These are phyloP conservation scores for Arenaria interpres DNA, from an alignment of 2,113 vertebrate genomes.

Conservation along the genomic window DNA sequence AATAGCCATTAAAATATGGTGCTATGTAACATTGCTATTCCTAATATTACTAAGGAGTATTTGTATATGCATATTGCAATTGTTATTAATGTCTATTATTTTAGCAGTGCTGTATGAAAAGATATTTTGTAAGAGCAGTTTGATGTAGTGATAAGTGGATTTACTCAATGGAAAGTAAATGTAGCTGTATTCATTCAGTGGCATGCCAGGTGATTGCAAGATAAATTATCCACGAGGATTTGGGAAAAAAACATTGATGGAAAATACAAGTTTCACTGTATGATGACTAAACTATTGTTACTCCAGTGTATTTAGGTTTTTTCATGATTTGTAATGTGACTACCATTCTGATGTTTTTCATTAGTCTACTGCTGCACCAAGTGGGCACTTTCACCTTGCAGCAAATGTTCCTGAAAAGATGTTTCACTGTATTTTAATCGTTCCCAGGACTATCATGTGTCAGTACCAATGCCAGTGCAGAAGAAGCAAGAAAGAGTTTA, in stretches of 20 bases:
- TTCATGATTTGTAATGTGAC: neutral
- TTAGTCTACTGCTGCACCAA: neutral
- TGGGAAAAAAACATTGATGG: neutral
- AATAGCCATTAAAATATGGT: neutral
- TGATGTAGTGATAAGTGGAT: neutral
- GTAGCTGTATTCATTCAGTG: neutral
- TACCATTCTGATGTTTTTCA: neutral
- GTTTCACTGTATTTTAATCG: neutral
- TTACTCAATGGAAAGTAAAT: neutral
- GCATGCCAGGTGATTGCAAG: neutral
- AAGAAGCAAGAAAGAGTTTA: neutral
- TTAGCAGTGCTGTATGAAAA: neutral
- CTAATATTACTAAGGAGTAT: neutral
- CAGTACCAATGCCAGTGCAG: neutral
- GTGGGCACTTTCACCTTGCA: neutral
- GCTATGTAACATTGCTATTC: neutral
- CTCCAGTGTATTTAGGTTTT: fast-evolving
- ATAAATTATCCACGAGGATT: neutral
- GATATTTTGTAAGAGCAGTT: neutral
- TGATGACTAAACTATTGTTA: neutral
- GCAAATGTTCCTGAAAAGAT: neutral
- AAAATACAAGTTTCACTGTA: neutral
- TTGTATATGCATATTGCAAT: neutral
- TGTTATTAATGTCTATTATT: neutral
- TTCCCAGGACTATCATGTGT: neutral